Percentiles rank a stretch among this genome's conserved stretches.
Evolutionary conservation across 64 coral and sea anemone species (phyloP).

Genomic region (Pachyseris speciosa): DNA sequence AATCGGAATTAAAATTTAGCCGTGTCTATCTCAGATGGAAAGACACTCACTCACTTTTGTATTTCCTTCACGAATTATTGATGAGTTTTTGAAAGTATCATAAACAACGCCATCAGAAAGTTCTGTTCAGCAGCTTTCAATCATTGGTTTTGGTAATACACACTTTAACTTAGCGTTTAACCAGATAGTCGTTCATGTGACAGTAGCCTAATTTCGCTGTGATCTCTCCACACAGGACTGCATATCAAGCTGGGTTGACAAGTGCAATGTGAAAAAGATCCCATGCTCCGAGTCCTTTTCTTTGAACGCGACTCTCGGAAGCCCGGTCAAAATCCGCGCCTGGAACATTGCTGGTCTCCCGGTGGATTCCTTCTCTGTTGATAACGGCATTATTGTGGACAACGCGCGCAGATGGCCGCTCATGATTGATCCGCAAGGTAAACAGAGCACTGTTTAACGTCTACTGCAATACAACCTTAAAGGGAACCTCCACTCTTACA

Average conservation of each 20-base stretch:
- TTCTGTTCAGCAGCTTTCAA: too few relatives aligned
- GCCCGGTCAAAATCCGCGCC: slow-evolving; percentile 91
- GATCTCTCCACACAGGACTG: slow-evolving; percentile 49
- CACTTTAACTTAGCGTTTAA: too few relatives aligned
- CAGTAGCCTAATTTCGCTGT: not conserved
- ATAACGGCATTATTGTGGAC: slow-evolving; percentile 97
- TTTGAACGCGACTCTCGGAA: slow-evolving; percentile 88
- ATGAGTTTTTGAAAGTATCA: not conserved
- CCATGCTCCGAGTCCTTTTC: slow-evolving; percentile 90
- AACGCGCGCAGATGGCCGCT: slow-evolving; percentile 97
- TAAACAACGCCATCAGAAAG: too few relatives aligned
- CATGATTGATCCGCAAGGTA: slow-evolving; percentile 99
- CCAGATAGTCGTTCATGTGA: not conserved
- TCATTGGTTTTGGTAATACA: too few relatives aligned
- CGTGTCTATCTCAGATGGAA: too few relatives aligned
- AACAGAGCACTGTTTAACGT: too few relatives aligned
- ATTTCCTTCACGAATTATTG: too few relatives aligned
- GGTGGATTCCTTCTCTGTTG: slow-evolving; percentile 93
- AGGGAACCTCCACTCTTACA: too few relatives aligned
- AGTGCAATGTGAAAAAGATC: slow-evolving; percentile 83
- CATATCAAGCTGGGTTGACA: slow-evolving; percentile 80
- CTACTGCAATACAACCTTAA: too few relatives aligned
- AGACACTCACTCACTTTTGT: too few relatives aligned
- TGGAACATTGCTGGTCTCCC: slow-evolving; percentile 98
- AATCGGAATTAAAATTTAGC: too few relatives aligned